Evolutionary conservation across 2,113 vertebrate genomes (phyloP).

Genomic region (Maccullochella peelii): DNA sequence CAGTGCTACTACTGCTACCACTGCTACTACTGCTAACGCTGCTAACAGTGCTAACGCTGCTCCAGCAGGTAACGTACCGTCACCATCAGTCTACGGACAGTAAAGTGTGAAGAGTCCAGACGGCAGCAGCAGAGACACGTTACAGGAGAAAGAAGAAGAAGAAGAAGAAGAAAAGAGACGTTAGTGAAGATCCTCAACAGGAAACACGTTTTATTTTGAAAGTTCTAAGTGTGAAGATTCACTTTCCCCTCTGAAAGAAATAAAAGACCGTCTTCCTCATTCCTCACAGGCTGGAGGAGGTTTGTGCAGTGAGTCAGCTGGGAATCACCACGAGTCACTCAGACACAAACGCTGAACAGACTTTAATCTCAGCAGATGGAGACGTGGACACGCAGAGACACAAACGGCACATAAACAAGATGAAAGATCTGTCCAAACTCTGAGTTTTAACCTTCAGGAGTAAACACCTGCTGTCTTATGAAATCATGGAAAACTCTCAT

Average conservation of each 20-base stretch:
- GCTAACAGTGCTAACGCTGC: too few species aligned
- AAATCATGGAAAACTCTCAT: too few species aligned
- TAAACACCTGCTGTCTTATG: too few species aligned
- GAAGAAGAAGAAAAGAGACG: neutral
- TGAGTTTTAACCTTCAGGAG: too few species aligned
- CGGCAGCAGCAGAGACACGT: constrained; percentile 11
- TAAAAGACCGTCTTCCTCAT: too few species aligned
- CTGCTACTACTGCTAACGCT: neutral
- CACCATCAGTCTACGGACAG: neutral
- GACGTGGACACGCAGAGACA: neutral
- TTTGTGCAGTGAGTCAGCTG: neutral
- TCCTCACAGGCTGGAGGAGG: neutral
- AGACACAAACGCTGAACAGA: neutral
- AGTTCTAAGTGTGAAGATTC: too few species aligned
- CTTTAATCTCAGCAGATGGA: too few species aligned
- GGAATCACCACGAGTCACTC: neutral
- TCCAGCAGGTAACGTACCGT: constrained; percentile 2
- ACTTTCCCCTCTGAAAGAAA: too few species aligned
- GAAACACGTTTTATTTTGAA: too few species aligned
- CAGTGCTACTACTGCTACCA: too few species aligned
- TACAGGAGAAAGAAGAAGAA: neutral
- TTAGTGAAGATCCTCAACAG: neutral
- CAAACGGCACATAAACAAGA: neutral
- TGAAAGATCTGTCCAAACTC: too few species aligned
- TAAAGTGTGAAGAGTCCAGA: neutral